Evolutionary conservation across 2,888 invertebrate species (phyloP).

Genomic region (Protonemura montana): DNA sequence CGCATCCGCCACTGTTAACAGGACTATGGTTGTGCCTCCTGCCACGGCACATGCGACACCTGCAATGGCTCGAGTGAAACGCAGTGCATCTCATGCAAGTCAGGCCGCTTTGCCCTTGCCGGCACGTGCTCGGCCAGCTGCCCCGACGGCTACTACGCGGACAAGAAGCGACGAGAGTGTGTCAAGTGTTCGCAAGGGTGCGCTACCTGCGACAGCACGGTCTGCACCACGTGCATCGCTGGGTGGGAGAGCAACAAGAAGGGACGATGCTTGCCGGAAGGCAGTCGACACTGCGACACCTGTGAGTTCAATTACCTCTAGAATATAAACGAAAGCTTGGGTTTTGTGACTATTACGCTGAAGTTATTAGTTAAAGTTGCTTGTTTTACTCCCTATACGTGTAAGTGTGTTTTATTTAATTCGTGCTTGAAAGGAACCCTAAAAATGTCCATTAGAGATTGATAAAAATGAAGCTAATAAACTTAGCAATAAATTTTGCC

Average conservation of each 20-base stretch:
- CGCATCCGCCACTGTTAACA: too few species aligned
- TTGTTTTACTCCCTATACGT: too few species aligned
- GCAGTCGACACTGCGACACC: constrained; percentile 73
- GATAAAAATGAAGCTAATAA: too few species aligned
- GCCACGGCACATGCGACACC: constrained; percentile 81
- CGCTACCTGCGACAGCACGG: constrained; percentile 74
- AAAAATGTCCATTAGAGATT: too few species aligned
- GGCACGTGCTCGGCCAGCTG: constrained; percentile 76
- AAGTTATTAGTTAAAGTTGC: too few species aligned
- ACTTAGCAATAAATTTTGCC: too few species aligned
- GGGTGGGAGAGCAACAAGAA: constrained; percentile 81
- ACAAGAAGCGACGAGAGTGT: constrained; percentile 81
- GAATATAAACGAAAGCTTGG: too few species aligned
- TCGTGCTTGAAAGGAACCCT: too few species aligned
- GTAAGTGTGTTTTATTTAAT: too few species aligned
- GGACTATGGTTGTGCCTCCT: constrained; percentile 70
- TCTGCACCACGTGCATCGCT: constrained; percentile 76
- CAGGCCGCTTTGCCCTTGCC: constrained; percentile 73
- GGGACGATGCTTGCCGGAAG: constrained; percentile 75
- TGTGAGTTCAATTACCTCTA: constrained; percentile 60
- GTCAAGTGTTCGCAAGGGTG: constrained; percentile 82
- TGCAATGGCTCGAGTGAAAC: constrained; percentile 79
- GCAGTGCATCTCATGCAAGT: constrained; percentile 83
- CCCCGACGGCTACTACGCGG: constrained; percentile 77
- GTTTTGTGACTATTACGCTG: too few species aligned